Conservation (phyloP, 2,113 vertebrate species). For the Misgurnus mizolepis region DNA sequence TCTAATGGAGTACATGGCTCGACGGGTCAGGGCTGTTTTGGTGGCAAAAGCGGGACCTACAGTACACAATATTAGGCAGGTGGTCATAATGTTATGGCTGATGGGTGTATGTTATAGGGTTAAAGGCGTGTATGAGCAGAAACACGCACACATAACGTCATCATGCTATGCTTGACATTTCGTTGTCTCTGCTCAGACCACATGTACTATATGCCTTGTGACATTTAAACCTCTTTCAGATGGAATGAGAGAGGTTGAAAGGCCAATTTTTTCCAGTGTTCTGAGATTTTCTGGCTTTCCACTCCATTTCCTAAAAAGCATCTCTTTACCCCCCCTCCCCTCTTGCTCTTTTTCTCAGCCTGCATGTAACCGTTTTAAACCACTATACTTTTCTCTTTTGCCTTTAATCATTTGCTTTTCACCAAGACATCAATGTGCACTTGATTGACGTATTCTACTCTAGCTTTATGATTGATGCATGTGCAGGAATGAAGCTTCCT, state of each 20-base stretch:
- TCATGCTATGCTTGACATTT: constrained; percentile 45
- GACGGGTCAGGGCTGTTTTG: too few species aligned
- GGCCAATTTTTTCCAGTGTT: constrained; percentile 30
- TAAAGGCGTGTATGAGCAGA: not conserved
- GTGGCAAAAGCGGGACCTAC: too few species aligned
- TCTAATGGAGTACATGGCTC: too few species aligned
- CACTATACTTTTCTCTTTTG: not conserved
- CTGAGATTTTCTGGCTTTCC: constrained; percentile 23
- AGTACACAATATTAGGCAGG: too few species aligned
- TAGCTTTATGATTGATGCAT: constrained; percentile 22
- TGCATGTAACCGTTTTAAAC: not conserved
- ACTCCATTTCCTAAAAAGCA: constrained; percentile 30
- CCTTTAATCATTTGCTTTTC: constrained; percentile 22
- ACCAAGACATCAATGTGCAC: not conserved
- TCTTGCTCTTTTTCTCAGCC: not conserved
- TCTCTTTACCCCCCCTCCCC: not conserved
- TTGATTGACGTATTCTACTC: constrained; percentile 30
- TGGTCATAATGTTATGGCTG: too few species aligned
- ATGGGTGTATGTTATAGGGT: not conserved
- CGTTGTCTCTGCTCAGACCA: constrained; percentile 37
- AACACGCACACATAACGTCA: constrained; percentile 4
- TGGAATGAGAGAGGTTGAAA: constrained; percentile 35
- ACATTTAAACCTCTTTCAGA: constrained; percentile 44
- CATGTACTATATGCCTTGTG: constrained; percentile 43
- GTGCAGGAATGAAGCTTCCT: constrained; percentile 12